phyloP scores from a whole-genome alignment of 1,140 invertebrate genomes.

The Drosophila orena region DNA sequence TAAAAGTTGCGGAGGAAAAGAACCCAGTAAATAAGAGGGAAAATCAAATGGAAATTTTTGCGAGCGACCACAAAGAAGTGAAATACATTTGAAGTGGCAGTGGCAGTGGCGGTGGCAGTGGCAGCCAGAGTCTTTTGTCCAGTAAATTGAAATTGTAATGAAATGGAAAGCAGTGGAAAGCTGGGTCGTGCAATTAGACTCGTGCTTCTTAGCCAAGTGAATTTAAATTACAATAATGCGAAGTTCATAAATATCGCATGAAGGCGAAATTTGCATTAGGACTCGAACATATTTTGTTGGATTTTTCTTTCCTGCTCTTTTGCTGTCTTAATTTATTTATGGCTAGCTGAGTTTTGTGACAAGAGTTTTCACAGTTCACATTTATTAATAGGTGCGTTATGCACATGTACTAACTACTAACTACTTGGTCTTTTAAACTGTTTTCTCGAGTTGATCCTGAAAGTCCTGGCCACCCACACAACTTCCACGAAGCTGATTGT shows the following conservation, averaged over 20 bases:
- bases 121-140: conserved; percentile 20
- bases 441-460: neutral
- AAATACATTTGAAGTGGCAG: conserved; percentile 22
- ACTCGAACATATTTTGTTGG: conserved; percentile 1
- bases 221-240: conserved; percentile 37
- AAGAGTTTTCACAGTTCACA: too few relatives aligned
- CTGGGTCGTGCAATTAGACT: conserved; percentile 60
- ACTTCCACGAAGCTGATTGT: conserved; percentile 12
- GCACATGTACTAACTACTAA: too few relatives aligned
- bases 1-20: conserved; percentile 59
- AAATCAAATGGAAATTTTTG: conserved; percentile 52
- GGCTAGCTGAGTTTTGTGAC: neutral
- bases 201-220: conserved; percentile 20
- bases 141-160: conserved; percentile 44
- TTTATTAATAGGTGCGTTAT: too few relatives aligned
- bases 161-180: conserved; percentile 41
- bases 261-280: conserved; percentile 23
- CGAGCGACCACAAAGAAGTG: conserved; percentile 25
- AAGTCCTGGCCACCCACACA: conserved; percentile 1
- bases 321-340: neutral
- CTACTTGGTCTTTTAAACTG: neutral
- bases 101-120: neutral
- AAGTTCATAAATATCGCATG: conserved; percentile 37
- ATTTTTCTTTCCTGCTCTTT: too few relatives aligned
- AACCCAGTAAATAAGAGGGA: conserved; percentile 44